Conservation (phyloP, 1,140 invertebrate species). For the Ips nitidus region DNA sequence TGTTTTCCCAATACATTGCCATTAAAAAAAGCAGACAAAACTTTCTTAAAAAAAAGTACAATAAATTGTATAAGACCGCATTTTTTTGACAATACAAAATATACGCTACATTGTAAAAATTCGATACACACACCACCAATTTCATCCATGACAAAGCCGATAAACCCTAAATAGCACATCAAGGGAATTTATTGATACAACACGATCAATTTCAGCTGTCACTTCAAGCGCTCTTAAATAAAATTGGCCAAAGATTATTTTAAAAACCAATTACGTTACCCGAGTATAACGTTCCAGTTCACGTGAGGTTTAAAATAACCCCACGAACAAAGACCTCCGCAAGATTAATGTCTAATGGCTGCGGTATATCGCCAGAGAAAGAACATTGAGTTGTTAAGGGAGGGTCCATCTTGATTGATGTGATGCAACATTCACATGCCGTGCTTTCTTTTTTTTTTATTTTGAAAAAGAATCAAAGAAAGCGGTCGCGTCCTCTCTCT, state of each 20-base stretch:
- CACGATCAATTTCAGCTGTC: conserved; percentile 21
- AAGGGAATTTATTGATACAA: conserved; percentile 28
- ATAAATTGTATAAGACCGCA: too few relatives aligned
- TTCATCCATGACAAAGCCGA: conserved; percentile 20
- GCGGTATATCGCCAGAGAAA: conserved; percentile 31
- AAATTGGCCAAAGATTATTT: conserved; percentile 33
- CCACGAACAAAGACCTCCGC: conserved; percentile 20
- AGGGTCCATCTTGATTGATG: conserved; percentile 31
- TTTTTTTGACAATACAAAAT: too few relatives aligned
- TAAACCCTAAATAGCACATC: conserved; percentile 15
- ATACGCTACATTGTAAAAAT: too few relatives aligned
- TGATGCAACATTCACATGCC: conserved; percentile 28
- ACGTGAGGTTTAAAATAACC: conserved; percentile 28
- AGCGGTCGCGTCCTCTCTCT: conserved; percentile 20
- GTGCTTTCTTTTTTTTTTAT: conserved; percentile 1
- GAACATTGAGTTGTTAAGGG: conserved; percentile 37
- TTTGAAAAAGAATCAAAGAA: conserved; percentile 22
- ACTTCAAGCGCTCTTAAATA: conserved; percentile 27
- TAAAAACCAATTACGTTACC: conserved; percentile 32
- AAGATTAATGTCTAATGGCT: conserved; percentile 37
- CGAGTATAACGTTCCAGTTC: conserved; percentile 32
- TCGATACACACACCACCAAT: background rate
- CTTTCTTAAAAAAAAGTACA: background rate
- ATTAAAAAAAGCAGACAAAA: background rate
- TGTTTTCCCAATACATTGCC: background rate